Evolutionary conservation across 2,888 invertebrate species (phyloP), one percentile per base, ranked within the genome.

Genomic region (Brachypterus glaber): DNA sequence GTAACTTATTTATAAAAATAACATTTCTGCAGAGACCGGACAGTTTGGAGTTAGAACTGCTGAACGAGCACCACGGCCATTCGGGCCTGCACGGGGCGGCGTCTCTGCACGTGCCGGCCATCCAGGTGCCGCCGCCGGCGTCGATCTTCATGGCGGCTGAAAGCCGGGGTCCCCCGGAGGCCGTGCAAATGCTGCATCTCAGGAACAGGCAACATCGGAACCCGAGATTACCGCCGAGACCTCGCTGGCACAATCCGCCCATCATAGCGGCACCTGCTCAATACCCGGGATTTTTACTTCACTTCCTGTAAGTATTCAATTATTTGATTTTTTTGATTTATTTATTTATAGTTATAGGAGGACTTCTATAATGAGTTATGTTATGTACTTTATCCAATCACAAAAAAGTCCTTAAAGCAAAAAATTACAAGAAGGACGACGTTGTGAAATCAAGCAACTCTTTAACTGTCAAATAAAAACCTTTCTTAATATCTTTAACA

Each of bases 261-360:
- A 45, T 70, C 63, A 54, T 73, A 68, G 66, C 68, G 59, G 50
- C 70, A 58, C 57, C 68, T 39, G 67, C 73, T 27, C 71, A 72
- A 37, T 82, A 82, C 66, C 77, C 82, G 41, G 82, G 82, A 55
- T 79, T 91, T 69, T 76, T 91, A 59, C 73, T 91, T 41, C 90
- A 91, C 67, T 86, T 92, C 70, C 72, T 86, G 73, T 77, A 65
- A 69, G 72, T 53, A 35, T 40, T 45, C 37, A 29, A 11, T n/a
- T n/a, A n/a, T n/a, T n/a, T n/a, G n/a, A n/a, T n/a, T n/a, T n/a
- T n/a, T n/a, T n/a, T n/a, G 2, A 13, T 31, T 4, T 31, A 17
- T 35, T 8, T n/a, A 14, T 30, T 25, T 18, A 9, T 26, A 29
- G 16, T 24, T 13, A 7, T 36, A n/a, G 12, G 14, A 8, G 4